Percentiles rank a stretch among this genome's conserved stretches.
Evolutionary conservation across 1,140 invertebrate species (phyloP).

Genomic region (Heliconius hermathena): DNA sequence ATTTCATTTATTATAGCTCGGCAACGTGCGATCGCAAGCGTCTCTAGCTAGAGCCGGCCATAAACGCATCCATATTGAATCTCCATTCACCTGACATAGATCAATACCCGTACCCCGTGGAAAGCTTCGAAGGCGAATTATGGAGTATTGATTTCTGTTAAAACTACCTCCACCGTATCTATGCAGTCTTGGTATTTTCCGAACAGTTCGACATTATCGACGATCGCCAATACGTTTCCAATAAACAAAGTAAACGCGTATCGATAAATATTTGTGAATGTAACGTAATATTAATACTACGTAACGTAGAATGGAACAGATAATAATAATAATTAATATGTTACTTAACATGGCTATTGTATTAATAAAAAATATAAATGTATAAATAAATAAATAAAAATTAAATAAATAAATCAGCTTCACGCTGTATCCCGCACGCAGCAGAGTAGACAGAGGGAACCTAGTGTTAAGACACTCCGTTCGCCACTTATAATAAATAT

Average conservation of each 20-base stretch:
- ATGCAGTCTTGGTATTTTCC: constrained; percentile 81
- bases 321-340: too few species aligned
- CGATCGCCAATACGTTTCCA: constrained; percentile 78
- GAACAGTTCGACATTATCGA: constrained; percentile 81
- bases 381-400: too few species aligned
- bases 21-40: background rate
- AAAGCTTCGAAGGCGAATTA: constrained; percentile 63
- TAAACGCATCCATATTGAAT: constrained; percentile 2
- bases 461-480: too few species aligned
- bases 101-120: constrained; percentile 54
- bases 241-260: constrained; percentile 33
- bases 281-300: too few species aligned
- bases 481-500: too few species aligned
- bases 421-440: too few species aligned
- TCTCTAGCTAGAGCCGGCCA: background rate
- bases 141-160: constrained; percentile 81
- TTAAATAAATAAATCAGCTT: too few species aligned
- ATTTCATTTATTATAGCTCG: background rate
- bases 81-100: constrained; percentile 51
- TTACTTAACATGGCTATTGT: too few species aligned
- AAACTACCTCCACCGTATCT: constrained; percentile 57
- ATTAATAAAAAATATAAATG: too few species aligned
- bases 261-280: constrained; percentile 31
- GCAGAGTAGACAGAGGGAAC: too few species aligned
- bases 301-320: too few species aligned